Evolutionary conservation across 2,113 vertebrate species (phyloP).

Genomic region (Crotophaga sulcirostris): DNA sequence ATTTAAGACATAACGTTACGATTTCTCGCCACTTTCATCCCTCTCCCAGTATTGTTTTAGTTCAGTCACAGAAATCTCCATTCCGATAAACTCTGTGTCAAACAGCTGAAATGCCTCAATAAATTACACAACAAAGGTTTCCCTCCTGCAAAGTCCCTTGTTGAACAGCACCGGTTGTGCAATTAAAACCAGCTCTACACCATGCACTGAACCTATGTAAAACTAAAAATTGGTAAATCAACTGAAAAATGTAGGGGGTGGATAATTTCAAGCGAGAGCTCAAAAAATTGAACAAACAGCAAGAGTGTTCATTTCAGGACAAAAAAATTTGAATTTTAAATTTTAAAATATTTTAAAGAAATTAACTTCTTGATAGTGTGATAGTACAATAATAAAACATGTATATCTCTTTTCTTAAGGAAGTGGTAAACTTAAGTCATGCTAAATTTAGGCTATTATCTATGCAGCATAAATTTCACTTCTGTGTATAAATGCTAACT

Average conservation of each 20-base stretch:
- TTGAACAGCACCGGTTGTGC: background rate
- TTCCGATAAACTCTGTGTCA: conserved; percentile 8
- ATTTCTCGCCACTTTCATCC: background rate
- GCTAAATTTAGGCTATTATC: conserved; percentile 89
- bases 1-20: background rate
- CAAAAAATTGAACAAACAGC: background rate
- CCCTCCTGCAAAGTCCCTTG: conserved; percentile 2
- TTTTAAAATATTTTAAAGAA: conserved; percentile 66
- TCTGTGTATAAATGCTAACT: conserved; percentile 88
- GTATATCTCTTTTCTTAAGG: conserved; percentile 75
- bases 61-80: conserved; percentile 9
- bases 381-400: conserved; percentile 70
- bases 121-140: background rate
- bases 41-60: conserved; percentile 37
- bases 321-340: conserved; percentile 57
- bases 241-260: background rate
- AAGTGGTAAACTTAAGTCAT: conserved; percentile 86
- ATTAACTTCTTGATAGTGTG: conserved; percentile 76
- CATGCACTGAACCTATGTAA: background rate
- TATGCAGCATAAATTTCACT: conserved; percentile 89
- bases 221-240: background rate
- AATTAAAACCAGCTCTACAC: conserved; percentile 10
- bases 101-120: conserved; percentile 40
- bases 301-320: conserved; percentile 15
- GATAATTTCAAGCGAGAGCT: background rate